These are phyloP conservation scores for Plusia festucae DNA, from an alignment of 2,888 invertebrate genomes.

Conservation along the genomic window DNA sequence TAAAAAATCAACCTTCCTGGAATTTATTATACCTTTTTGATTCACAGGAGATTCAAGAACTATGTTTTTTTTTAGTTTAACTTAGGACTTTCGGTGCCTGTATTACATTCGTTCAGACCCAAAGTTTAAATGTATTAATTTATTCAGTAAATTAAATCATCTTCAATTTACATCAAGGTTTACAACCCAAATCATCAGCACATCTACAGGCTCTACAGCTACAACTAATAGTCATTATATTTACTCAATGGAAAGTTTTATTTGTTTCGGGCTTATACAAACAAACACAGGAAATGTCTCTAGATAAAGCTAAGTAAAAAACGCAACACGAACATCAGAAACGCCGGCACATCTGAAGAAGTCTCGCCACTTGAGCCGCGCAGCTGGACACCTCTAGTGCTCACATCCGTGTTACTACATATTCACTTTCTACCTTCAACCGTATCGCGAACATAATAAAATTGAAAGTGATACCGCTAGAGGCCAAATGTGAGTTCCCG, in stretches of 20 bases:
- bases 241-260: slow-evolving; percentile 39
- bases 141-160: neutral
- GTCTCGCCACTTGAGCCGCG: slow-evolving; percentile 57
- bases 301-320: slow-evolving; percentile 30
- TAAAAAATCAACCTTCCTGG: slow-evolving; percentile 49
- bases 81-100: slow-evolving; percentile 16
- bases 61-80: slow-evolving; percentile 30
- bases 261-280: slow-evolving; percentile 34
- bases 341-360: slow-evolving; percentile 49
- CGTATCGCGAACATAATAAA: slow-evolving; percentile 64
- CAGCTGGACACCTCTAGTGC: slow-evolving; percentile 65
- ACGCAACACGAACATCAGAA: slow-evolving; percentile 30
- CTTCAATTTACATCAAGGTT: slow-evolving; percentile 1
- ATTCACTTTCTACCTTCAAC: slow-evolving; percentile 72
- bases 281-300: slow-evolving; percentile 47
- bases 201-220: slow-evolving; percentile 31
- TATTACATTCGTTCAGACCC: slow-evolving; percentile 10
- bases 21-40: slow-evolving; percentile 36
- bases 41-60: slow-evolving; percentile 22
- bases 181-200: slow-evolving; percentile 19
- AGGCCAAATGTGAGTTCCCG: slow-evolving; percentile 51
- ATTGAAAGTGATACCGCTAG: slow-evolving; percentile 65
- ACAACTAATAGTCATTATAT: slow-evolving; percentile 35
- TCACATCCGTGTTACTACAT: slow-evolving; percentile 62
- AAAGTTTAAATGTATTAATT: neutral